phyloP scores from a whole-genome alignment of 1,140 invertebrate species.

The Anagrus nilaparvatae region DNA sequence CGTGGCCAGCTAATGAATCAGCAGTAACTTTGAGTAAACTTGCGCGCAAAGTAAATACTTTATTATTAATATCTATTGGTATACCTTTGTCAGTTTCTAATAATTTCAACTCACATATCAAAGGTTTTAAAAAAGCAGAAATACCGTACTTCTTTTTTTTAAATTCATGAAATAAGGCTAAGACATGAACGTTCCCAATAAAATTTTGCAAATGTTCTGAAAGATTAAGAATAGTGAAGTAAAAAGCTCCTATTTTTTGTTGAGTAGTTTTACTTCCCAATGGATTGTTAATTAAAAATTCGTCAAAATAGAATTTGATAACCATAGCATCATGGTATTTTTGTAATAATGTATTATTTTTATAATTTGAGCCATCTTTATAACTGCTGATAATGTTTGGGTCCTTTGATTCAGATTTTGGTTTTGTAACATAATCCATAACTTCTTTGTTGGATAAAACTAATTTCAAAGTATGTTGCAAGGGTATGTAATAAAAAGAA shows the following conservation, averaged over 20 bases:
- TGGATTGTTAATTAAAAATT: slow-evolving; percentile 2
- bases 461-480: background rate
- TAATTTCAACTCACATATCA: background rate
- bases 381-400: background rate
- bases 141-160: background rate
- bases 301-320: background rate
- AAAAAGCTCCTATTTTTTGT: slow-evolving; percentile 2
- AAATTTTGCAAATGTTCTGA: background rate
- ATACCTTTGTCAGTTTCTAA: background rate
- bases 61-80: background rate
- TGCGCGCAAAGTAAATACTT: background rate
- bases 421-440: background rate
- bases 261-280: background rate
- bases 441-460: slow-evolving; percentile 1
- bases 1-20: too few relatives aligned
- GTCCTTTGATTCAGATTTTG: background rate
- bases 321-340: background rate
- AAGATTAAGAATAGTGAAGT: background rate
- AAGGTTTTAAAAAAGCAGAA: background rate
- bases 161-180: background rate
- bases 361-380: background rate
- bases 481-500: background rate
- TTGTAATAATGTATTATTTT: background rate
- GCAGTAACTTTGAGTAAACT: background rate
- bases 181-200: background rate